phyloP scores from a whole-genome alignment of 2,113 vertebrate genomes.

The Anser brachyrhynchus region DNA sequence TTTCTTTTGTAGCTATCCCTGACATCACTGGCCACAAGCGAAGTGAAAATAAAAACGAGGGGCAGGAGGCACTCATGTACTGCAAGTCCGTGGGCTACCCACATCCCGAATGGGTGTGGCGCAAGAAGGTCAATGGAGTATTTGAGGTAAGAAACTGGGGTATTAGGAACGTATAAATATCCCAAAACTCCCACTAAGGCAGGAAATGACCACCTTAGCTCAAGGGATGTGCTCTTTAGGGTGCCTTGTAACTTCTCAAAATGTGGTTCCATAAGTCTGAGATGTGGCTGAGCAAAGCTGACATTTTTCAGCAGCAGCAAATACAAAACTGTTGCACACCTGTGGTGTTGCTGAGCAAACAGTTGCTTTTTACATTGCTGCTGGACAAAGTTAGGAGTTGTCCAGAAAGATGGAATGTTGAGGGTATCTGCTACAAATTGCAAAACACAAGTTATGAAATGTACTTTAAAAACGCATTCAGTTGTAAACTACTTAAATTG shows the following conservation, averaged over 20 bases:
- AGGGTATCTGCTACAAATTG: background rate
- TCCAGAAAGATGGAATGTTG: background rate
- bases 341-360: rapidly evolving
- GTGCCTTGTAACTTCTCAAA: rapidly evolving
- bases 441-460: background rate
- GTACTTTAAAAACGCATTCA: background rate
- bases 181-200: background rate
- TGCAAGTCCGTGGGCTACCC: constrained; percentile 97
- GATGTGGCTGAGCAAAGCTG: background rate
- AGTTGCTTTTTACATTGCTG: background rate
- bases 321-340: background rate
- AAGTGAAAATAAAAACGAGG: constrained; percentile 97
- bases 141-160: constrained; percentile 75
- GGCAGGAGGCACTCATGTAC: constrained; percentile 90
- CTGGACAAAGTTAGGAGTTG: background rate
- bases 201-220: background rate
- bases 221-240: rapidly evolving
- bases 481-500: background rate
- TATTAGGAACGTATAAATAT: rapidly evolving
- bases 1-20: constrained; percentile 82
- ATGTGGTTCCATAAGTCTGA: background rate
- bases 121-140: constrained; percentile 82
- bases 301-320: background rate
- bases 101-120: constrained; percentile 92
- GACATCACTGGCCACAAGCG: constrained; percentile 92